Evolutionary conservation across 2,113 vertebrate species (phyloP), one percentile per base, ranked within the genome.

Genomic region (Platichthys flesus): DNA sequence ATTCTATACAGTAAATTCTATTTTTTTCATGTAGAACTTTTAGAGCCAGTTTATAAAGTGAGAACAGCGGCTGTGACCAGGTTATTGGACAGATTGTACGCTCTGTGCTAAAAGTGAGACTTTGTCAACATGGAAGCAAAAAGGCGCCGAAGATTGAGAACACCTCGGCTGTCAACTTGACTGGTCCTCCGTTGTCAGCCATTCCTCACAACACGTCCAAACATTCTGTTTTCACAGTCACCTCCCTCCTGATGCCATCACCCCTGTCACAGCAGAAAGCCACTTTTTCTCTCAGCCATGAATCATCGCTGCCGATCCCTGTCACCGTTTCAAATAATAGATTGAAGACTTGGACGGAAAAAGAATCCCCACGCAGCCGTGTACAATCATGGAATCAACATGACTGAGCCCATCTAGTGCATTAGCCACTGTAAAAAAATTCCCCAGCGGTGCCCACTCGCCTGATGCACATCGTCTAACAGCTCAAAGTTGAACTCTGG

Each of bases 281-380:
- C 45, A 59, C 83, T 88, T 84, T 85, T 74, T 85, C 77, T 45
- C 71, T 71, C 76, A 67, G 82, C 67, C 13, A 71, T 84, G 87
- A 87, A 85, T 88, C 85, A 89, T 86, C 58, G 10, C 82, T 56
- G 58, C 81, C 74, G 82, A 86, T 84, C 73, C 52, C 21, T 86
- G 77, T 80, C 78, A 82, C 76, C 45, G 23, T 83, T 83, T 84
- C 71, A 54, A 84, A 86, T 67, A 81, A 88, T 62, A 76, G 77
- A 89, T 69, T 69, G 76, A 79, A 66, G 66, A 47, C 55, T 61
- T 26, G 62, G 70, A 77, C 79, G 77, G 49, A 82, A 71, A 47
- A 71, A 49, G 84, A 58, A 75, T 79, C 69, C 58, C 71, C 10
- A 10, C 57, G 51, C 62, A 73, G 68, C 63, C 49, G 13, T 58